A percentile compares a stretch with the other conserved stretches of the same genome.
Conservation (phyloP, 2,113 vertebrate species). For the Dendrocopos noguchii region DNA sequence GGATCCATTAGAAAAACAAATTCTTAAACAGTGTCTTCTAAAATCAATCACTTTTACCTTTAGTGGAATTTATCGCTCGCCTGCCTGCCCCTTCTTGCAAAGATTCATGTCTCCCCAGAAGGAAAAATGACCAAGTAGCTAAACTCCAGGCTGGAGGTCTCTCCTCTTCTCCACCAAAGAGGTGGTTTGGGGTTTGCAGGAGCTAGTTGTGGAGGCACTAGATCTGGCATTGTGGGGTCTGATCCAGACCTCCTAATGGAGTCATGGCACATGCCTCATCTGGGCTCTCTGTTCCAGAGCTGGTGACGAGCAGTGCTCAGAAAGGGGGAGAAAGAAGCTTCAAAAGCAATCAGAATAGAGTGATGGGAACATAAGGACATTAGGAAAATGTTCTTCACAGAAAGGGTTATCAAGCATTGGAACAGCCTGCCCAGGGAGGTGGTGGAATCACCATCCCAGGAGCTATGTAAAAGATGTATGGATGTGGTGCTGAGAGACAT, state of each 20-base stretch:
- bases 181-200: not conserved
- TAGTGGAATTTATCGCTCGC: slow-evolving; percentile 63
- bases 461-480: too few species aligned
- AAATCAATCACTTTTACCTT: slow-evolving; percentile 75
- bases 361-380: not conserved
- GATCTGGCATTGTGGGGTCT: not conserved
- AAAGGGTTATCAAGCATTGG: too few species aligned
- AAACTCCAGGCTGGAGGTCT: not conserved
- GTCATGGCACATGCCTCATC: accelerated
- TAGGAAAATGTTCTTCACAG: too few species aligned
- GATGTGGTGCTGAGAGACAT: too few species aligned
- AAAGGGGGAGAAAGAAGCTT: not conserved
- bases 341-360: not conserved
- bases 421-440: too few species aligned
- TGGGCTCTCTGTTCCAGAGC: not conserved
- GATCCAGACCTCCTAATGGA: not conserved
- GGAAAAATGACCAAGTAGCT: not conserved
- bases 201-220: not conserved
- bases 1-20: slow-evolving; percentile 76
- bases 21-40: slow-evolving; percentile 72
- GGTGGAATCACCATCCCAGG: too few species aligned
- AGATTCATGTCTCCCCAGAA: slow-evolving; percentile 61
- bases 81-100: slow-evolving; percentile 11
- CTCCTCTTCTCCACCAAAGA: not conserved
- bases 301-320: not conserved